A percentile compares a stretch with the other conserved stretches of the same genome.
These are phyloP conservation scores for Kryptolebias ocellatus DNA, from an alignment of 2,797 vertebrate species.

Conservation along the genomic window DNA sequence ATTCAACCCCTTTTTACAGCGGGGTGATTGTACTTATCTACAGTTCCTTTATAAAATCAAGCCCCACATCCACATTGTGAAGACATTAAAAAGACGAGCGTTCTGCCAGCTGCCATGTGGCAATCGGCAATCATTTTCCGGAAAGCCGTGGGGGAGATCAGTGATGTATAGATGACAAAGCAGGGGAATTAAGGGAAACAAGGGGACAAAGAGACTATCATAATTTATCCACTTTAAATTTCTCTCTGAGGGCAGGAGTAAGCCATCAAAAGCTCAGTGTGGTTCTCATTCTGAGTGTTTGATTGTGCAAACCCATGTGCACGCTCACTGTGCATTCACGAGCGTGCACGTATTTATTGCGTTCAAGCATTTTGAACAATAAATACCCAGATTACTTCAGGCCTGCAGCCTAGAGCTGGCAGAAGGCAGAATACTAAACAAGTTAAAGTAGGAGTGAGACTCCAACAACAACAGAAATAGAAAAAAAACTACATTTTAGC, in stretches of 20 bases:
- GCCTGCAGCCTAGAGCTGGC: slow-evolving; percentile 56
- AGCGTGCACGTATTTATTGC: slow-evolving; percentile 25
- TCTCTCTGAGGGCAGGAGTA: slow-evolving; percentile 39
- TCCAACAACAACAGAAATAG: slow-evolving; percentile 12
- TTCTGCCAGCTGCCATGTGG: slow-evolving; percentile 44
- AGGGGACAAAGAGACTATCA: slow-evolving; percentile 45
- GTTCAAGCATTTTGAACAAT: slow-evolving; percentile 54
- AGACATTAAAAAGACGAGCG: not conserved
- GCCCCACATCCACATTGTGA: slow-evolving; percentile 10
- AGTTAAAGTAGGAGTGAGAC: slow-evolving; percentile 55
- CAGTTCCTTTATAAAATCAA: slow-evolving; percentile 32
- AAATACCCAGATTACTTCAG: slow-evolving; percentile 70
- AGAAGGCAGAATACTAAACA: slow-evolving; percentile 59
- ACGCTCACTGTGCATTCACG: slow-evolving; percentile 23
- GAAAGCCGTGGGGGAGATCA: slow-evolving; percentile 47
- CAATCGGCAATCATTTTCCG: slow-evolving; percentile 44
- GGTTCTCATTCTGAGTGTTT: slow-evolving; percentile 68
- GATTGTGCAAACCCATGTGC: slow-evolving; percentile 28
- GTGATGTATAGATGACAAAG: slow-evolving; percentile 33
- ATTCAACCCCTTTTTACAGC: not conserved
- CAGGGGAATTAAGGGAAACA: slow-evolving; percentile 43
- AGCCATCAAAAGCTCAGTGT: slow-evolving; percentile 63
- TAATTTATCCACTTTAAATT: slow-evolving; percentile 61
- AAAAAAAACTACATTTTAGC: slow-evolving; percentile 37
- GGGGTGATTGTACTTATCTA: slow-evolving; percentile 10